Evolutionary conservation across 1,140 invertebrate genomes (phyloP).

Genomic region (Caenorhabditis elegans): WBcel235 BX284604.4:2802001-2802500

Average conservation of each 20-base stretch:
- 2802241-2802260: not conserved
- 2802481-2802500: too few relatives aligned
- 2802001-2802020: too few relatives aligned
- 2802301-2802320: not conserved
- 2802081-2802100: not conserved
- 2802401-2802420: constrained; percentile 47
- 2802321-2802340: constrained; percentile 15
- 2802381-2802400: constrained; percentile 61
- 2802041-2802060: not conserved
- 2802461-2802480: too few relatives aligned
- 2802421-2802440: too few relatives aligned
- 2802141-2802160: not conserved
- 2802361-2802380: constrained; percentile 58
- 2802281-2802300: too few relatives aligned
- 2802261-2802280: not conserved
- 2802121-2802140: not conserved
- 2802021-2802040: not conserved
- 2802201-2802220: not conserved
- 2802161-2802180: too few relatives aligned
- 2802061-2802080: not conserved
- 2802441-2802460: too few relatives aligned
- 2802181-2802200: too few relatives aligned
- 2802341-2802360: constrained; percentile 60
- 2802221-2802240: too few relatives aligned
- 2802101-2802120: not conserved